A percentile compares a stretch with the other conserved stretches of the same genome.
These are phyloP conservation scores for Cyprinodon variegatus DNA, from an alignment of 2,113 vertebrate genomes.

Conservation along the genomic window DNA sequence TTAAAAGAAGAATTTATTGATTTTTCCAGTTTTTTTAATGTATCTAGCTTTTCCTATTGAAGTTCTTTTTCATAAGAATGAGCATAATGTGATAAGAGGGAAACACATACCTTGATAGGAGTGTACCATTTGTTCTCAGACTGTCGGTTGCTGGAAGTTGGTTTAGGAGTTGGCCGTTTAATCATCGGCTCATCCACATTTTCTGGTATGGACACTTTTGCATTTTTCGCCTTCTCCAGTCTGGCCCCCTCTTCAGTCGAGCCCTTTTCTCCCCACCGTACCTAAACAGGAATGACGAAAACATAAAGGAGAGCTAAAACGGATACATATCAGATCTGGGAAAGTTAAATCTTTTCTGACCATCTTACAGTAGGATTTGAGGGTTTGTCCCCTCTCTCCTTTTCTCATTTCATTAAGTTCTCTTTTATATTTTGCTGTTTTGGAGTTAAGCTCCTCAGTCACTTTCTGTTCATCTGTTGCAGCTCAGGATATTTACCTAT, in stretches of 20 bases:
- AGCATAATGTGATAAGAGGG: neutral
- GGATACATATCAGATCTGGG: neutral
- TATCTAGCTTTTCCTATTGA: neutral
- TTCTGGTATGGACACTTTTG: constrained; percentile 88
- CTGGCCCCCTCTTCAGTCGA: constrained; percentile 96
- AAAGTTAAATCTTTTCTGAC: too few relatives aligned
- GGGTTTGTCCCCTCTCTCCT: too few relatives aligned
- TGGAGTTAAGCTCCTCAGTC: too few relatives aligned
- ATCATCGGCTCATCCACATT: constrained; percentile 82
- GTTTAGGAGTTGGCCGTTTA: constrained; percentile 71
- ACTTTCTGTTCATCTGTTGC: too few relatives aligned
- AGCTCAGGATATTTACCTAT: too few relatives aligned
- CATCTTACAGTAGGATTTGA: neutral
- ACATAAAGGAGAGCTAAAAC: neutral
- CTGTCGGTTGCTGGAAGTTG: constrained; percentile 69
- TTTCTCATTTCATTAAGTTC: too few relatives aligned
- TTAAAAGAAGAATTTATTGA: neutral
- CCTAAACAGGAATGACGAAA: constrained; percentile 72
- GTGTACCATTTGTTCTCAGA: constrained; percentile 93
- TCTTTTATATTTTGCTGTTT: too few relatives aligned
- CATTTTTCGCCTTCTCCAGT: constrained; percentile 95
- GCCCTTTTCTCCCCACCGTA: constrained; percentile 97
- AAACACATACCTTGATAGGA: constrained; percentile 88
- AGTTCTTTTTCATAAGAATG: neutral
- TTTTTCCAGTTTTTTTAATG: neutral